Base-by-base conservation (phyloP, 2,888 invertebrate species). In the Hesperia comma region DNA sequence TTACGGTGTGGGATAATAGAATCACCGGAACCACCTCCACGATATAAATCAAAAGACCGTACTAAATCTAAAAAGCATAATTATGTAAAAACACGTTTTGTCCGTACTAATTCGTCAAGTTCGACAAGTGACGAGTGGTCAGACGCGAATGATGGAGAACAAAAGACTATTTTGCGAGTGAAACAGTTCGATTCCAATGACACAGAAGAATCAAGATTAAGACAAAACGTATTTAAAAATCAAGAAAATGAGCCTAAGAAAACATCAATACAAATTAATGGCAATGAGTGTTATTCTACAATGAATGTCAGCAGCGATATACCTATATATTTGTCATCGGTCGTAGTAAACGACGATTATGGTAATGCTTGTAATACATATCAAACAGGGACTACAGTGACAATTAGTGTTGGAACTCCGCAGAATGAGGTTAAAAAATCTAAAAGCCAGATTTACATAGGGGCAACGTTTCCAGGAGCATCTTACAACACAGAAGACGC, bases 221-320 rank as follows among this genome's bases (percentile, higher is more conserved):
- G 72, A 68, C 78, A 76, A 75, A 76, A 80, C 32, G 70, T 78
- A n/a, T 74, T 80, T 68, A 81, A 84, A 63, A 77, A 80, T 49
- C 73, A 77, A 21, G 89, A 89, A 78, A 86, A 83, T 70, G 92
- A 93, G 70, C 86, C 90, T 12, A 90, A 93, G 75, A 94, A 94
- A 88, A 95, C 96, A 17, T 96, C 96, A 14, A 96, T 96, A 76
- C 92, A 95, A 92, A 96, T 96, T 78, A 96, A 92, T 80, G 95
- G 94, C 62, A 95, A 94, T 81, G 96, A 95, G 88, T 96, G 94
- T 86, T 96, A 96, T 79, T 95, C 95, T 56, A 96, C 96, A 17
- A 95, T 95, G 85, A 96, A 96, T 81, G 95, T 95, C 1, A 95
- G 93, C 74, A 94, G 93, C 77, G 95, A 95, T 77, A 94, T 94